phyloP scores from a whole-genome alignment of 2,113 vertebrate species.

The Alligator sinensis region DNA sequence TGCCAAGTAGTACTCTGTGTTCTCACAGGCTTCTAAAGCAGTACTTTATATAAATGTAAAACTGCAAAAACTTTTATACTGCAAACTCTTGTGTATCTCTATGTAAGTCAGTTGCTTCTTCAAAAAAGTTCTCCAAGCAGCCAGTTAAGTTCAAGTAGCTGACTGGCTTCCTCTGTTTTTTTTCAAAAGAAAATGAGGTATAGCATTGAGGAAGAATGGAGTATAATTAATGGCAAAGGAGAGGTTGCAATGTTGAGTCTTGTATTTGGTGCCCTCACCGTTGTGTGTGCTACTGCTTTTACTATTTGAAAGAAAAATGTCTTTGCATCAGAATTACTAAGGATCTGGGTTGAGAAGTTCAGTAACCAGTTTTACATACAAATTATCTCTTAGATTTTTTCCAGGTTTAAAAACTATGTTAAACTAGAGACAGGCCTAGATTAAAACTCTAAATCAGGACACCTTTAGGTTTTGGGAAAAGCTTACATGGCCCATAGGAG shows the following conservation, averaged over 20 bases:
- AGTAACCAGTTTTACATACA: background rate
- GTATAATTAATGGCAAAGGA: background rate
- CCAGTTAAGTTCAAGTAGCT: slow-evolving; percentile 31
- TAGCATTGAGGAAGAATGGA: background rate
- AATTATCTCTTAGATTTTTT: background rate
- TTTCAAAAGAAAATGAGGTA: background rate
- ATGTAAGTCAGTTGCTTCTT: background rate
- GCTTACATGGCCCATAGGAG: background rate
- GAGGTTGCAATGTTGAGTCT: background rate
- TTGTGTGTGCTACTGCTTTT: background rate
- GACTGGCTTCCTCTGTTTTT: background rate
- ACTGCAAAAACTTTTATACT: background rate
- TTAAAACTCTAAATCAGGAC: background rate
- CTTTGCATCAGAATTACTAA: background rate
- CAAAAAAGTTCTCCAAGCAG: slow-evolving; percentile 26
- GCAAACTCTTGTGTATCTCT: background rate
- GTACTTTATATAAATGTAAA: background rate
- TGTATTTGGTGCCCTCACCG: background rate
- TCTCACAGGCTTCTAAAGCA: slow-evolving; percentile 29
- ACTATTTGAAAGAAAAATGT: background rate
- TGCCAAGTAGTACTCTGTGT: background rate
- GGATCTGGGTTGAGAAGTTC: background rate
- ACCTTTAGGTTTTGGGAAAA: background rate
- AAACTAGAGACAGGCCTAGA: background rate
- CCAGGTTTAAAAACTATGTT: background rate